A percentile compares a stretch with the other conserved stretches of the same genome.
phyloP scores from a whole-genome alignment of 2,113 vertebrate species.

The Phrynocephalus versicolor region DNA sequence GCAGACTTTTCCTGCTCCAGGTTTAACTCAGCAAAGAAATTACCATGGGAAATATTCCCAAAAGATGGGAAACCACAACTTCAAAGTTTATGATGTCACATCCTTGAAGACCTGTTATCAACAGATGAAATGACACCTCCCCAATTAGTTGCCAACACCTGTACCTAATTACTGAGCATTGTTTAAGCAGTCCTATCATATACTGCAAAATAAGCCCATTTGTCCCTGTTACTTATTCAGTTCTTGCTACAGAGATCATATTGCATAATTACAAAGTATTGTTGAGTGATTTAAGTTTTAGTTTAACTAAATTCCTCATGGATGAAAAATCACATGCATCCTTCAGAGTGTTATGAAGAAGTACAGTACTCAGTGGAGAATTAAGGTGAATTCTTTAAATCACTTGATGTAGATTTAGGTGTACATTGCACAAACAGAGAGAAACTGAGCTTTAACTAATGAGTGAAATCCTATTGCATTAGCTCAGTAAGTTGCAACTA shows the following conservation, averaged over 20 bases:
- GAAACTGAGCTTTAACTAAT: constrained; percentile 43
- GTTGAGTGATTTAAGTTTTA: no score
- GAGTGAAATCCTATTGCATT: no score
- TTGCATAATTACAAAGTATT: no score
- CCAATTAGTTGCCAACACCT: constrained; percentile 70
- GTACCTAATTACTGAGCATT: constrained; percentile 61
- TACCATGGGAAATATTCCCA: not conserved
- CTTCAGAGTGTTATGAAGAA: not conserved
- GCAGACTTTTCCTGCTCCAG: not conserved
- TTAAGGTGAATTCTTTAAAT: not conserved
- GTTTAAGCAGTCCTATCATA: constrained; percentile 50
- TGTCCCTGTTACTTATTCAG: not conserved
- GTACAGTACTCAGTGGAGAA: not conserved
- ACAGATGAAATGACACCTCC: constrained; percentile 50
- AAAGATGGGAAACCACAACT: not conserved
- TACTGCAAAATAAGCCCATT: constrained; percentile 41
- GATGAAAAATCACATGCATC: not conserved
- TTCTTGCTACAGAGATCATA: no score
- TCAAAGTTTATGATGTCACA: constrained; percentile 60
- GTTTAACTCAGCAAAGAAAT: not conserved
- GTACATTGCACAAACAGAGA: constrained; percentile 34
- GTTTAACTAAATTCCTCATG: not conserved
- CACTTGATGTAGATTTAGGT: not conserved
- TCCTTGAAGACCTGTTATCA: constrained; percentile 61
- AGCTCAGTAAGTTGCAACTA: no score